Conservation (phyloP, 2,797 vertebrate species). For the Pitangus sulphuratus region DNA sequence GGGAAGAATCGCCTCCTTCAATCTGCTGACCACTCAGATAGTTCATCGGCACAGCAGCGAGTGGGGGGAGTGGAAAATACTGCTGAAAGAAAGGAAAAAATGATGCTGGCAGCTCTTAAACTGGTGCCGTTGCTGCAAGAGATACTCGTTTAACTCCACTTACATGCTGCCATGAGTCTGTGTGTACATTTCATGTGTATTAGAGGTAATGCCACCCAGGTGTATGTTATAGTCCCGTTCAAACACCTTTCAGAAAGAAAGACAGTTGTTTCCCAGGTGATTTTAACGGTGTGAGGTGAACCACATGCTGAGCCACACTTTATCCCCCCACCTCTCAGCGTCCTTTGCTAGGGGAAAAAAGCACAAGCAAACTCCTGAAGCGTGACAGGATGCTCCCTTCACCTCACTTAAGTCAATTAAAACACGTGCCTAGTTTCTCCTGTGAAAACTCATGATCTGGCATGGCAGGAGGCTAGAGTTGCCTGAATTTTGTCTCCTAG, state of each 20-base stretch:
- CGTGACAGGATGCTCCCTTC: neutral
- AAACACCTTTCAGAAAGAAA: neutral
- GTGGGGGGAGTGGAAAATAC: neutral
- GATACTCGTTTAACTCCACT: neutral
- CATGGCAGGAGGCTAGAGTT: neutral
- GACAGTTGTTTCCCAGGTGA: neutral
- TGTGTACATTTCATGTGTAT: neutral
- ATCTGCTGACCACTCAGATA: neutral
- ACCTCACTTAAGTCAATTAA: neutral
- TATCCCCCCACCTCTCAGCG: accelerated
- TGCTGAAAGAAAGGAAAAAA: neutral
- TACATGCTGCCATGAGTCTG: accelerated
- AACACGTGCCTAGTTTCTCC: neutral
- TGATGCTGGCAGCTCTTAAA: accelerated
- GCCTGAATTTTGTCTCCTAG: neutral
- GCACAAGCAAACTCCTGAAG: neutral
- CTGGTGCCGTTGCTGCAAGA: neutral
- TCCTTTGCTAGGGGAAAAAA: neutral
- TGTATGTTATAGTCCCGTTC: neutral
- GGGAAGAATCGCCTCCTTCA: neutral
- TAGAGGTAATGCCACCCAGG: neutral
- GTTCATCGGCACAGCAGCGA: neutral
- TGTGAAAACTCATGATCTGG: neutral
- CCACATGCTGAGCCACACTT: neutral
- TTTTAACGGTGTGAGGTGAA: neutral